These are phyloP conservation scores for Clavelina lepadiformis DNA, from an alignment of 23 tunicate genomes.

Conservation along the genomic window DNA sequence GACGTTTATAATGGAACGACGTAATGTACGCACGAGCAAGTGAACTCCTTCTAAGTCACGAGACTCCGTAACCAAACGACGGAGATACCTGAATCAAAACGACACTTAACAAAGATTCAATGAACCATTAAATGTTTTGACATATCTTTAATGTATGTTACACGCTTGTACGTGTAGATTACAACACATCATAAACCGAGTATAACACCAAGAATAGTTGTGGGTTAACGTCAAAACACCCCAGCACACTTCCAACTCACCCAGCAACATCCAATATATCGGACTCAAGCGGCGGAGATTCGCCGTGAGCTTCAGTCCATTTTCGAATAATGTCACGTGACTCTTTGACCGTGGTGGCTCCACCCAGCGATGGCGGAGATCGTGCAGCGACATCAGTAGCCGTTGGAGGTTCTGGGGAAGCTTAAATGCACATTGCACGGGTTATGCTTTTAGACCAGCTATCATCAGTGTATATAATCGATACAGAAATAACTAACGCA, in stretches of 20 bases:
- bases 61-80: background rate
- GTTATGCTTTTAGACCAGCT: no score
- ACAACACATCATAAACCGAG: no score
- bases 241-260: no score
- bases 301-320: slow-evolving; percentile 7
- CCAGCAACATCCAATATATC: slow-evolving; percentile 16
- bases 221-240: background rate
- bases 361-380: slow-evolving; percentile 26
- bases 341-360: slow-evolving; percentile 18
- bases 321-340: slow-evolving; percentile 45
- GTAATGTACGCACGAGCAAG: slow-evolving; percentile 22
- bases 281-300: slow-evolving; percentile 3
- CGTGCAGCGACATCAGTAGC: no score
- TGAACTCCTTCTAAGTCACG: slow-evolving; percentile 23
- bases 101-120: background rate
- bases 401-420: no score
- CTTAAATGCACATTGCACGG: no score
- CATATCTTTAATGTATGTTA: no score
- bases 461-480: no score
- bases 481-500: no score
- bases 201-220: background rate
- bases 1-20: slow-evolving; percentile 18
- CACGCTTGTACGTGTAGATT: no score
- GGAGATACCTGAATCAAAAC: slow-evolving; percentile 14
- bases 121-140: background rate